Base-by-base conservation (phyloP, 2,113 vertebrate genomes). In the Nycticorax nycticorax region DNA sequence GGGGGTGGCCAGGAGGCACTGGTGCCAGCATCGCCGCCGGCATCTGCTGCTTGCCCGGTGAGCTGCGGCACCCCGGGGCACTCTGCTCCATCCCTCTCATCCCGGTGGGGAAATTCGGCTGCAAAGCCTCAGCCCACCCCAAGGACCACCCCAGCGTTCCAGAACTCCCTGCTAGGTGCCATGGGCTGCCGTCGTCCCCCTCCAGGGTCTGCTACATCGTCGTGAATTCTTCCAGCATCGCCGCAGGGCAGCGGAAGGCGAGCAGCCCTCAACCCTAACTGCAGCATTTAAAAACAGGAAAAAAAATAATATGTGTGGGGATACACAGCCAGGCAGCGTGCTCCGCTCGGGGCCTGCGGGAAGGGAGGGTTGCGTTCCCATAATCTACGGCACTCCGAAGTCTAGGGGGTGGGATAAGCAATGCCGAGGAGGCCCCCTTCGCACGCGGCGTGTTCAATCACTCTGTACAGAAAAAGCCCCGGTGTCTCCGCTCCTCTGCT, bases 51-150 rank as follows among this genome's bases (percentile, higher is more conserved):
- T 59, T 59, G 41, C 43, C 75, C 60, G 5, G 59, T 1, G 15
- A 89, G 53, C 30, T 3, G 0, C 47, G 26, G 74, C 59, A 14
- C 33, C 5, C 47, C 1, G 8, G 41, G 30, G 17, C 17, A 2
- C 16, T 35, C 59, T 6, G 39, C 62, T 67, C 52, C 48, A 18
- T 64, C 55, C 13, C 50, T 26, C 37, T 75, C 7, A 1, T 6
- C 0, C 14, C n/a, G 3, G 0, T 5, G 22, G 43, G 14, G 14
- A 50, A 84, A 52, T 41, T 7, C 0, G 0, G 11, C 85, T 57
- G 13, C 47, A 30, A 35, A 88, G 14, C 35, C 71, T 48, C 75
- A 71, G 47, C 47, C 9, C 33, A 18, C 2, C 10, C 41, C 0
- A 1, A 22, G 43, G 32, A n/a, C n/a, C n/a, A n/a, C n/a, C 33